Conservation (phyloP, 1,140 invertebrate species). For the Gonatopus flavifemur region DNA sequence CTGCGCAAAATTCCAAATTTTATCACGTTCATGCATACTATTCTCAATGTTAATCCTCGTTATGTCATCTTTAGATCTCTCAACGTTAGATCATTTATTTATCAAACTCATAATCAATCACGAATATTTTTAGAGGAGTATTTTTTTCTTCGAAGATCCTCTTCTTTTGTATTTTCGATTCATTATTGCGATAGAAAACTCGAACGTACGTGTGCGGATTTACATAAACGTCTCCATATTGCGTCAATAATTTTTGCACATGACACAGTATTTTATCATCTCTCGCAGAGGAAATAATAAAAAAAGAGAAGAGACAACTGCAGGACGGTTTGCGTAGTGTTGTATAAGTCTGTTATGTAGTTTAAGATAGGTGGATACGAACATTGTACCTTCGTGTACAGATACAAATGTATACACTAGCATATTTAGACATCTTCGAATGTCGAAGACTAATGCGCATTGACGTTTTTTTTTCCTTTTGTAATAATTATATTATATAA, state of each 20-base stretch:
- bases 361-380: constrained; percentile 3
- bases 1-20: too few relatives aligned
- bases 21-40: too few relatives aligned
- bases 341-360: background rate
- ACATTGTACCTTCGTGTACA: constrained; percentile 3
- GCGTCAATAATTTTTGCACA: constrained; percentile 12
- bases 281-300: too few relatives aligned
- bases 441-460: too few relatives aligned
- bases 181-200: too few relatives aligned
- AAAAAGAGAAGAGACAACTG: constrained; percentile 26
- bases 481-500: constrained; percentile 21
- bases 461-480: too few relatives aligned
- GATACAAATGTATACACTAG: constrained; percentile 3
- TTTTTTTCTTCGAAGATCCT: background rate
- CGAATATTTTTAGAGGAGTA: background rate
- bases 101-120: background rate
- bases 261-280: constrained; percentile 9
- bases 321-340: constrained; percentile 22
- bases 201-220: too few relatives aligned
- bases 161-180: constrained; percentile 1
- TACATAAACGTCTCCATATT: too few relatives aligned
- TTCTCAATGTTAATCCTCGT: too few relatives aligned
- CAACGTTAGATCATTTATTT: background rate
- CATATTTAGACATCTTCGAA: too few relatives aligned
- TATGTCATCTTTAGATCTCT: background rate